Evolutionary conservation across 2,113 vertebrate genomes (phyloP), one percentile per base, ranked within the genome.

Genomic region (Cryptomyrus ogoouensis): DNA sequence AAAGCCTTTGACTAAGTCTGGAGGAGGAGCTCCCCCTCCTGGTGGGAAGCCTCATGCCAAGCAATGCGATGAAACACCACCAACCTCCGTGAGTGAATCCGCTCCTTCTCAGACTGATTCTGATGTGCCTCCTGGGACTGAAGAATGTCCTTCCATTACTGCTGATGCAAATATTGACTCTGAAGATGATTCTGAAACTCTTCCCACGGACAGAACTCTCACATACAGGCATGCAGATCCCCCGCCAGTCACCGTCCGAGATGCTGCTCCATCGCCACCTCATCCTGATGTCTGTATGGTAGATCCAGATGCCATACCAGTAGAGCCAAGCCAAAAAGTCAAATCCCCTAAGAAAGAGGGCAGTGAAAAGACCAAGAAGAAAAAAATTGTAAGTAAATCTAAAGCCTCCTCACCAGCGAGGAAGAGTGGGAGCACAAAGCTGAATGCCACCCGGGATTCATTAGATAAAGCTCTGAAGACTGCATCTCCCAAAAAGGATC

Each of bases 161-260:
- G 98, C 98, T 7, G 98, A 99, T 93, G 98, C 98, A 84, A 98
- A 98, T 91, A 99, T 99, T 66, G 98, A 99, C 93, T 99, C 98
- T 0, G 98, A 99, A 93, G 98, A 99, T 39, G 98, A 99, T 91
- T 99, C 98, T 0, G 98, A 99, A 94, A 99, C 98, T 87, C 96
- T 99, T 88, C 98, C 98, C 0, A 98, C 98, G 0, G 98, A 99
- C 95, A 98, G 97, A 94, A 99, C 98, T 0, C 95, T 99, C 92
- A 98, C 97, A 0, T 98, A 97, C 95, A 97, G 97, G 90, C 97
- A 98, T 89, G 96, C 96, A 24, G 98, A 99, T 83, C 98, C 98
- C 0, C 97, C 96, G 0, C 98, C 98, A 0, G 94, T 96, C 77
- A 95, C 96, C 0, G 92, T 97, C 92, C 98, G 96, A 91, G 98